A percentile compares a stretch with the other conserved stretches of the same genome.
phyloP scores from a whole-genome alignment of 2,113 vertebrate genomes.

The Paratilapia polleni region DNA sequence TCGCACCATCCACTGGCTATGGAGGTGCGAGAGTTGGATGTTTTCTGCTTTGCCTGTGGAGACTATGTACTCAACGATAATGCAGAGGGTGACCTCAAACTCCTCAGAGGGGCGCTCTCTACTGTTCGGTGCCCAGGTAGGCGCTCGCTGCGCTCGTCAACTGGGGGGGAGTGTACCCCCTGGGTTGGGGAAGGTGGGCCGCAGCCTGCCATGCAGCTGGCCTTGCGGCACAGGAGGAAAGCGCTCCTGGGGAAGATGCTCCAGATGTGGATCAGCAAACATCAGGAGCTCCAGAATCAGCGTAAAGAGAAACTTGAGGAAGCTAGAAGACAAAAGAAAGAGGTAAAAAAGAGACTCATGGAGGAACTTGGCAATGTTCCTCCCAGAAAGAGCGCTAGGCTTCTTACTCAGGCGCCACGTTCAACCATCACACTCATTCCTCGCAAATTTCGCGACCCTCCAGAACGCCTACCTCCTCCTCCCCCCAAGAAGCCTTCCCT shows the following conservation, averaged over 20 bases:
- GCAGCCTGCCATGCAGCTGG: conserved; percentile 88
- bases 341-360: conserved; percentile 90
- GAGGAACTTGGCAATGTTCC: conserved; percentile 91
- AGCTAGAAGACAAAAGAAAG: conserved; percentile 86
- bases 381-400: conserved; percentile 93
- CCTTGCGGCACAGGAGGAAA: conserved; percentile 91
- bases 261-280: conserved; percentile 83
- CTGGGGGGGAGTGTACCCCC: conserved; percentile 74
- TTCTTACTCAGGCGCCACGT: conserved; percentile 87
- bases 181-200: conserved; percentile 69
- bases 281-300: conserved; percentile 80
- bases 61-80: conserved; percentile 99
- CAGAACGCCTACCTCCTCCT: conserved; percentile 75
- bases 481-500: conserved; percentile 71
- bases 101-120: conserved; percentile 91
- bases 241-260: conserved; percentile 86
- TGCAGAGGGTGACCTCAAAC: conserved; percentile 93
- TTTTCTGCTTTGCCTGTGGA: conserved; percentile 96
- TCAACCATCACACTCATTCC: conserved; percentile 84
- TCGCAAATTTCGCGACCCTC: conserved; percentile 85
- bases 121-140: conserved; percentile 85
- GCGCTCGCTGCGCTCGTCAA: conserved; percentile 87
- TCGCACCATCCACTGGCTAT: conserved; percentile 92
- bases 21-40: conserved; percentile 95
- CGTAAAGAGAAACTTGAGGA: conserved; percentile 86